phyloP scores from a whole-genome alignment of 2,113 vertebrate genomes.

The Seriola quinqueradiata region DNA sequence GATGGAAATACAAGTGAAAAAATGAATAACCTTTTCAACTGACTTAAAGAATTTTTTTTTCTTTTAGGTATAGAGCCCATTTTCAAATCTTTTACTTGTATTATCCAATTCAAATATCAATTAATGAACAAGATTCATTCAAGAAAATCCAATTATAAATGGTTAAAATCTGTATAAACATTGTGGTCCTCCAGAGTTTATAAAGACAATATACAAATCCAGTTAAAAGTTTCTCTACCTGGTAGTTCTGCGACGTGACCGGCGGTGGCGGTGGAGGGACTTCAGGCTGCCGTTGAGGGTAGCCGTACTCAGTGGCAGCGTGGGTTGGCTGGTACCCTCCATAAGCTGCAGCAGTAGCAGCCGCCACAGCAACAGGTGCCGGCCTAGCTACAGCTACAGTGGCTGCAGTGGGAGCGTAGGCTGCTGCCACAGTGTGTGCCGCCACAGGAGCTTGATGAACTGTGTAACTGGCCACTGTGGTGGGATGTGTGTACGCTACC shows the following conservation, averaged over 20 bases:
- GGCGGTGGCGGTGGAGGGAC: constrained; percentile 96
- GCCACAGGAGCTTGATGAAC: constrained; percentile 98
- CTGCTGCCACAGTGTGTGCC: constrained; percentile 95
- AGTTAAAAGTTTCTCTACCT: constrained; percentile 80
- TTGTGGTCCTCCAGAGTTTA: too few relatives aligned
- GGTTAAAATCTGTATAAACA: too few relatives aligned
- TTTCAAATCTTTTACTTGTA: too few relatives aligned
- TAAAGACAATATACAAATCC: neutral
- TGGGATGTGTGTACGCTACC: constrained; percentile 98
- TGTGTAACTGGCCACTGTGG: constrained; percentile 98
- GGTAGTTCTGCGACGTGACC: constrained; percentile 97
- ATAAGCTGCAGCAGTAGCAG: constrained; percentile 94
- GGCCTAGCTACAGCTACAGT: constrained; percentile 94
- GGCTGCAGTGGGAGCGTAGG: constrained; percentile 93
- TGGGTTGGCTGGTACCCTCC: constrained; percentile 95
- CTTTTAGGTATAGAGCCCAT: too few relatives aligned
- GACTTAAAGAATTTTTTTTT: too few relatives aligned
- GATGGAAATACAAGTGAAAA: too few relatives aligned
- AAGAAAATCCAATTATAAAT: too few relatives aligned
- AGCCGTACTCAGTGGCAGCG: constrained; percentile 93
- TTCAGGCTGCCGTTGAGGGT: constrained; percentile 95
- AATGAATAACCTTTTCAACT: too few relatives aligned
- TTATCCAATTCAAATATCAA: too few relatives aligned
- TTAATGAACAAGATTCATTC: too few relatives aligned
- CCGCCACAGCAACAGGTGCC: constrained; percentile 93